Conservation (phyloP, 2,888 invertebrate species). For the Carpatolechia fugitivella region DNA sequence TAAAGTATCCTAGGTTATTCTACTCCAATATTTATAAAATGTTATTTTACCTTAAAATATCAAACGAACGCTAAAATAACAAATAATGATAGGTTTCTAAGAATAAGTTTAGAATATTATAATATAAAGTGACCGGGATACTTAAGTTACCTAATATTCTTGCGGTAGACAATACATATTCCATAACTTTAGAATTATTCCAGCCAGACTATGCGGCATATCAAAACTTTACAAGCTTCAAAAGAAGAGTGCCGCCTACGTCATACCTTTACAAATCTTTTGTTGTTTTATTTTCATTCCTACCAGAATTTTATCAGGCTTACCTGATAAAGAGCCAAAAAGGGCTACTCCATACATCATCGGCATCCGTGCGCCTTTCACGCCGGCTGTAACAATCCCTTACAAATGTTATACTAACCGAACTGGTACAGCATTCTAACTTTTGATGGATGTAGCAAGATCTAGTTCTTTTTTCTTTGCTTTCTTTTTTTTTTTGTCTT, state of each 20-base stretch:
- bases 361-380: constrained; percentile 29
- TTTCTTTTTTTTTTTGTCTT: not conserved
- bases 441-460: constrained; percentile 32
- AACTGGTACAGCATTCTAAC: constrained; percentile 29
- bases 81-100: too few relatives aligned
- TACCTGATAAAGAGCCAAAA: constrained; percentile 26
- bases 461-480: not conserved
- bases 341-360: constrained; percentile 33
- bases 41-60: too few relatives aligned
- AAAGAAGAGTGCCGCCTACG: not conserved
- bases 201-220: not conserved
- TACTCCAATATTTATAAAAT: too few relatives aligned
- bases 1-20: too few relatives aligned
- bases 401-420: constrained; percentile 36
- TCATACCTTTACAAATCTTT: constrained; percentile 16
- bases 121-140: too few relatives aligned
- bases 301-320: constrained; percentile 23
- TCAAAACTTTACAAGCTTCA: not conserved
- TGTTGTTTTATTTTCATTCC: constrained; percentile 21
- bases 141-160: too few relatives aligned
- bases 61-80: too few relatives aligned
- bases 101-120: too few relatives aligned
- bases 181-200: not conserved
- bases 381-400: constrained; percentile 29
- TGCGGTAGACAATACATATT: too few relatives aligned